Base-by-base conservation (phyloP, 2,888 invertebrate genomes). In the Phalera bucephala region DNA sequence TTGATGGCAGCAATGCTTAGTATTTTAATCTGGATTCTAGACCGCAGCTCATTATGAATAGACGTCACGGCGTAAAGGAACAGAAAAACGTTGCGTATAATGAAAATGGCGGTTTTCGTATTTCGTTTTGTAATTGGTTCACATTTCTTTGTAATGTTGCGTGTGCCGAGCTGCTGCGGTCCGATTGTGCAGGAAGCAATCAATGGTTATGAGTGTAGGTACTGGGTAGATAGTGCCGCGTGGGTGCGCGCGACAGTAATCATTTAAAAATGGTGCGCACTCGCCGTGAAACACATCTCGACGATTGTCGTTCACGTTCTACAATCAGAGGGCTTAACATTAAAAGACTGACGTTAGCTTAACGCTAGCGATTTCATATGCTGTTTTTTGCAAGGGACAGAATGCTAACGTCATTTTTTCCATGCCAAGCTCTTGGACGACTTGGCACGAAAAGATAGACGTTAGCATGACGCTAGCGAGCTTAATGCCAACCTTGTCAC, bases 211-310 rank as follows among this genome's bases (percentile, higher is more conserved):
- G 78, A 79, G 66, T 43, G 47, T 37, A n/a, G 39, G 48, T 37
- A 33, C 51, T 58, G 50, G 52, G 54, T 39, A 42, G 59, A 5
- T 2, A 6, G 11, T 1, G 37, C 33, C 32, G 40, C 31, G 15
- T 23, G 11, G 23, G 23, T 11, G 45, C 15, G 40, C 55, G 55
- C 52, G 56, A 64, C 67, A 67, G 67, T 80, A 74, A 82, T 84
- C 67, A 83, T 85, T 83, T 79, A 75, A 82, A 28, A 82, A 76
- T 67, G 64, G 68, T 68, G 80, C 52, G 73, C 81, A 78, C 72
- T 72, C 79, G 72, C 62, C 77, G 80, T 75, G 79, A 80, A 83
- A 84, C 78, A 77, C 80, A 77, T 82, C 78, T 81, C 76, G 58
- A 60, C 75, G 78, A 82, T 84, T 77, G 81, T 82, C 79, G 81